A percentile compares a stretch with the other conserved stretches of the same genome.
Evolutionary conservation across 2,888 invertebrate species (phyloP).

Genomic region (Alloplasta piceator): DNA sequence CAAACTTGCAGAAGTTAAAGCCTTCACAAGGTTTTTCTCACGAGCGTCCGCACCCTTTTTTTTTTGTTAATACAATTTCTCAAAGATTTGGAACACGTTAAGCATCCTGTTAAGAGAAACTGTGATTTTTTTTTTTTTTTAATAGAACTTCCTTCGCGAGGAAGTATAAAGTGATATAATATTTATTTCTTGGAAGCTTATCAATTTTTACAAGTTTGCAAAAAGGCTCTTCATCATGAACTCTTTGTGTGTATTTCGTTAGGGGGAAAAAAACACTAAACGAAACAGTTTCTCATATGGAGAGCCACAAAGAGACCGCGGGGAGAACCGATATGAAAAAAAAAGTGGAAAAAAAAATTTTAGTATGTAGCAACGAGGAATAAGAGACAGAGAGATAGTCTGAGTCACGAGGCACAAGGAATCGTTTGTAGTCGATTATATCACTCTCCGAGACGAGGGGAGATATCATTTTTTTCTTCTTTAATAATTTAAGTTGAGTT

Average conservation of each 20-base stretch:
- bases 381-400: conserved; percentile 26
- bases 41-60: no score
- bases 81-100: no score
- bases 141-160: conserved; percentile 19
- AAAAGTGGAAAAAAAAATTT: conserved; percentile 13
- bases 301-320: conserved; percentile 57
- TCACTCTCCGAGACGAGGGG: conserved; percentile 37
- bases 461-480: conserved; percentile 25
- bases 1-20: no score
- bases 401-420: conserved; percentile 62
- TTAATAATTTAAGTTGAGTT: conserved; percentile 14
- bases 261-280: conserved; percentile 1
- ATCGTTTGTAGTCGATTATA: conserved; percentile 64
- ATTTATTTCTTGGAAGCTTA: conserved; percentile 31
- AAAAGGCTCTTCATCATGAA: conserved; percentile 24
- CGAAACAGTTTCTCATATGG: conserved; percentile 48
- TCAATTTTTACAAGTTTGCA: conserved; percentile 39
- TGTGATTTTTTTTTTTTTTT: no score
- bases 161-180: conserved; percentile 23
- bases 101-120: no score
- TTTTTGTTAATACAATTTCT: no score
- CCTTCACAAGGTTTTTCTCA: no score
- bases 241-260: conserved; percentile 13
- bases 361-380: conserved; percentile 45
- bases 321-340: conserved; percentile 47